Conservation (phyloP, 2,888 invertebrate genomes). For the Aspidapion aeneum region DNA sequence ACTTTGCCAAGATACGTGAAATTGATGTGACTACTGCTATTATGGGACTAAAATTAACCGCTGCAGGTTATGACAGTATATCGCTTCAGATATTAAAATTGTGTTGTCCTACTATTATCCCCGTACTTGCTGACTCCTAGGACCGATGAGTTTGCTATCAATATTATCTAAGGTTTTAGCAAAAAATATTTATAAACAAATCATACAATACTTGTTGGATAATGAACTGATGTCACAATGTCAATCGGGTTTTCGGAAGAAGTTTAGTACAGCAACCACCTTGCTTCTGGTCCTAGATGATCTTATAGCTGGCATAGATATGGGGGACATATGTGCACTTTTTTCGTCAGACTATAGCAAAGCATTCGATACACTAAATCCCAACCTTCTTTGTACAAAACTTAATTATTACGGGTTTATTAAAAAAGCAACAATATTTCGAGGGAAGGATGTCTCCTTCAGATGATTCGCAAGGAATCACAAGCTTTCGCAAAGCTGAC, state of each 20-base stretch:
- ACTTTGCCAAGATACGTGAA: too few species aligned
- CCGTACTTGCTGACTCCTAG: too few species aligned
- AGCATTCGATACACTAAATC: slow-evolving; percentile 6
- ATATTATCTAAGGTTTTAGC: not conserved
- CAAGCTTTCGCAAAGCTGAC: not conserved
- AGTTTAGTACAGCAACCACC: slow-evolving; percentile 2
- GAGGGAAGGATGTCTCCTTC: not conserved
- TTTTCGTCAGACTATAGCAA: slow-evolving; percentile 1
- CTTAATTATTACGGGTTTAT: slow-evolving; percentile 1
- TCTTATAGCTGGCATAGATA: not conserved
- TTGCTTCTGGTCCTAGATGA: not conserved
- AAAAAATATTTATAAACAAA: not conserved
- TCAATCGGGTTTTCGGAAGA: slow-evolving; percentile 2
- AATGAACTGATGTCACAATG: not conserved
- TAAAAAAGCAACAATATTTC: not conserved
- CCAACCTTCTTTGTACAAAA: slow-evolving; percentile 5
- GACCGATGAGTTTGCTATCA: slow-evolving; percentile 1
- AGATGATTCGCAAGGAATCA: not conserved
- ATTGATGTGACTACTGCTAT: too few species aligned
- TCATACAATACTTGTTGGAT: too few species aligned
- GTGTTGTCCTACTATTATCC: too few species aligned
- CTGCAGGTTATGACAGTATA: too few species aligned
- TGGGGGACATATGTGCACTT: not conserved
- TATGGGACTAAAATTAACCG: too few species aligned
- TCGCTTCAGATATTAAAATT: too few species aligned